These are phyloP conservation scores for Cyclura pinguis DNA, from an alignment of 2,797 vertebrate species.

Conservation along the genomic window DNA sequence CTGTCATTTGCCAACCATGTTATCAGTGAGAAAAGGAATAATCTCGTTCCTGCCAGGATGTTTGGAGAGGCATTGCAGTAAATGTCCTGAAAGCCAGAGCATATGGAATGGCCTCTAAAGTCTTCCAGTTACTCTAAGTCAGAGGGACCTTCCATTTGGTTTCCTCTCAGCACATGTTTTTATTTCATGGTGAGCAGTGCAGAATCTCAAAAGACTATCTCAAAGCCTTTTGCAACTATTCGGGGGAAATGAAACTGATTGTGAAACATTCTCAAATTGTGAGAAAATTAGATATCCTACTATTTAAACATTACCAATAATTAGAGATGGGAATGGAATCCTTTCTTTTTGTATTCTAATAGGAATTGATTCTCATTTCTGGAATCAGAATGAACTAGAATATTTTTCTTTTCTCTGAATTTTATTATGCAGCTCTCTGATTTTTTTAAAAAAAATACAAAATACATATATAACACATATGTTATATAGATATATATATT, in stretches of 20 bases:
- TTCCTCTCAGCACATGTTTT: background rate
- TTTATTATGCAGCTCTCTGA: background rate
- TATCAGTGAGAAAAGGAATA: background rate
- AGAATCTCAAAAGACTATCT: background rate
- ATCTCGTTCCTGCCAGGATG: background rate
- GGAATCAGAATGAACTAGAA: background rate
- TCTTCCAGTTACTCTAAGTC: background rate
- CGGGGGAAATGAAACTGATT: background rate
- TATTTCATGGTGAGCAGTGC: background rate
- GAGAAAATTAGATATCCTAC: no score
- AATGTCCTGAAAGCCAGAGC: background rate
- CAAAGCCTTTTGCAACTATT: background rate
- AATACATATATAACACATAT: no score
- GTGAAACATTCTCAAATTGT: background rate
- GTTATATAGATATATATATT: no score
- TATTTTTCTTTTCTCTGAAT: background rate
- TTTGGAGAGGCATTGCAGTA: fast-evolving
- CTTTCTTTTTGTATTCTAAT: background rate
- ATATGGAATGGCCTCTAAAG: background rate
- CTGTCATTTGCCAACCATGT: background rate
- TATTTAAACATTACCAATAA: background rate
- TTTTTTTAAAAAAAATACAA: no score
- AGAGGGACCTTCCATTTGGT: no score
- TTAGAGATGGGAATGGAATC: background rate
- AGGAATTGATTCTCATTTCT: background rate